Base-by-base conservation (phyloP, 2,797 vertebrate genomes). In the Sebastes paucispinis region DNA sequence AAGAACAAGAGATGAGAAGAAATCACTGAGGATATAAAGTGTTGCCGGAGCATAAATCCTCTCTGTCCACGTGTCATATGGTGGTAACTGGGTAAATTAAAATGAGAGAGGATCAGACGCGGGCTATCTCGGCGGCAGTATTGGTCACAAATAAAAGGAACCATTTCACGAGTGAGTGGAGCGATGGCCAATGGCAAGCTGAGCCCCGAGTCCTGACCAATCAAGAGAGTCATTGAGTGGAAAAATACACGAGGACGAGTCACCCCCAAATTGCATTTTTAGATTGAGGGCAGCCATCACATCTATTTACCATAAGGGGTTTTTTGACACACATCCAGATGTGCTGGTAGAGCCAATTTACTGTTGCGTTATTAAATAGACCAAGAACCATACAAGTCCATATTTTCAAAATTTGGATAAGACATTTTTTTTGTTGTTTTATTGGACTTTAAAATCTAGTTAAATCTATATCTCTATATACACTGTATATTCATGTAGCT, bases 101-200 rank as follows among this genome's bases (percentile, higher is more conserved):
- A 67, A 80, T 8, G 24, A 69, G 52, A 75, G n/a, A 34, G 8
- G 25, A 67, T 66, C 47, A 77, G 67, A 68, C 27, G 22, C 16
- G 34, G 25, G 69, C 67, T 36, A 6, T 34, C 32, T 43, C 70
- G 12, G 47, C 65, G 69, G 63, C 50, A 25, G 22, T 36, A 5
- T 8, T 64, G 59, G 60, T 52, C 71, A 64, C 63, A 75, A 71
- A 84, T 87, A 74, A 73, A 69, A 83, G 59, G 78, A 80, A 73
- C 43, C 68, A 84, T 88, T 90, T 90, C 80, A 90, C 83, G 34
- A 89, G 2, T 86, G 90, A 93, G 66, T 80, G 84, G 52, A 84
- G 73, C 73, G 16, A 52, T 7, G 55, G 69, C 81, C 79, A 78
- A 74, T 79, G 77, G 83, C 80, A 75, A 87, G 73, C 79, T 83